These are phyloP conservation scores for Notocelia uddmanniana DNA, from an alignment of 2,888 invertebrate genomes.

Conservation along the genomic window DNA sequence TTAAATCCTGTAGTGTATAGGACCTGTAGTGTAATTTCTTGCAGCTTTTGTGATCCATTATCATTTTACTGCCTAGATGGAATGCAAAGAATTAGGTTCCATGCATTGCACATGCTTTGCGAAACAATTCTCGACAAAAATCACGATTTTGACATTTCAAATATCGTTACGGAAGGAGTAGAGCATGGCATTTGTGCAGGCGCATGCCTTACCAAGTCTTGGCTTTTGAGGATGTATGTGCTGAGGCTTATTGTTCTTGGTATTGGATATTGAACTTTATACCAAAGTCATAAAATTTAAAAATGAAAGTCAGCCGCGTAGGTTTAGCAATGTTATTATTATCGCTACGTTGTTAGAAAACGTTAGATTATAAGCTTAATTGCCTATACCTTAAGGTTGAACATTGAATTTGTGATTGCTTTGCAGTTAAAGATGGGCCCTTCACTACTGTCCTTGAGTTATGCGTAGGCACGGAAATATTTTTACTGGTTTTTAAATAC, in stretches of 20 bases:
- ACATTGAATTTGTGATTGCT: neutral
- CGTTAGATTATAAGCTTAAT: constrained; percentile 19
- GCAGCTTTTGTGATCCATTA: constrained; percentile 27
- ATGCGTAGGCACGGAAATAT: constrained; percentile 45
- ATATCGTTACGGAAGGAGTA: constrained; percentile 73
- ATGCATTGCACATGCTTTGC: constrained; percentile 65
- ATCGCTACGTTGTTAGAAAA: neutral
- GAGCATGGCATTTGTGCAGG: constrained; percentile 77
- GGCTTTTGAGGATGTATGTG: constrained; percentile 51
- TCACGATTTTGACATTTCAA: constrained; percentile 84
- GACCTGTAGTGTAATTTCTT: constrained; percentile 42
- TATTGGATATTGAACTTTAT: constrained; percentile 29
- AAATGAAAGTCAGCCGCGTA: neutral
- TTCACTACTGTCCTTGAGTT: constrained; percentile 52
- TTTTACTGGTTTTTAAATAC: constrained; percentile 39
- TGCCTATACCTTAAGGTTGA: constrained; percentile 14
- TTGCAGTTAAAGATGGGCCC: constrained; percentile 49
- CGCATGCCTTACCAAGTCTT: constrained; percentile 58
- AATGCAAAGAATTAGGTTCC: constrained; percentile 51
- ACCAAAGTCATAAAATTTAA: constrained; percentile 1
- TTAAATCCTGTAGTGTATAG: constrained; percentile 12
- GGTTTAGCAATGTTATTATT: constrained; percentile 24
- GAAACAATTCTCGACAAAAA: constrained; percentile 80
- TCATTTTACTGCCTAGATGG: constrained; percentile 46
- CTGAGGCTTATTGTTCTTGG: neutral